Base-by-base conservation (phyloP, 2,113 vertebrate species). In the Melospiza georgiana region DNA sequence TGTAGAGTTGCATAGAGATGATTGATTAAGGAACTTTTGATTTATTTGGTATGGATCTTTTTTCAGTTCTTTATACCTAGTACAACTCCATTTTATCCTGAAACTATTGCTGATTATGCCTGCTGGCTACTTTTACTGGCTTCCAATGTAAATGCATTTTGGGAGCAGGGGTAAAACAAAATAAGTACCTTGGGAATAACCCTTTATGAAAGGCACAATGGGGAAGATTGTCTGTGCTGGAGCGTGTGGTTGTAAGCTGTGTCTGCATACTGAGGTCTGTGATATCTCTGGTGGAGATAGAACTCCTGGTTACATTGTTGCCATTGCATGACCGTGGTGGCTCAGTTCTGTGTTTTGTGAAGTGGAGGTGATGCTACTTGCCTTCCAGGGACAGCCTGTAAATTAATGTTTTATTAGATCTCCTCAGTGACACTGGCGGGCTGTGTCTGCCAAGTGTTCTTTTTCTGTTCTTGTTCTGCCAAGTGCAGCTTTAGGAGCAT, bases 201-300 rank as follows among this genome's bases (percentile, higher is more conserved):
- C 49, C 8, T 8, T 43, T 5, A 37, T 2, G 43, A 11, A 31
- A 59, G 12, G n/a, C 37, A 19, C 12, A 6, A 0, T 15, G 5
- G 18, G n/a, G 17, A 44, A 15, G 3, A 39, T 8, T 14, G 16
- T 65, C 10, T 54, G 10, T 63, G 21, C 15, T 72, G 39, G 59
- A 76, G 41, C 14, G 11, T 20, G 48, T 59, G 6, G 1, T 49
- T 87, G 16, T 62, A 17, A 87, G 25, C 41, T 28, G 10, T 75
- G 28, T 20, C 8, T 69, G 17, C 9, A 1, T 54, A 23, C 41
- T 11, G 4, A 48, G 51, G 51, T 7, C 16, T 19, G 11, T 71
- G 27, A 31, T n/a, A 49, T 69, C 39, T 91, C 12, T 35, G 25
- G 12, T 41, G 17, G 23, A 72, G 11, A 3, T 4, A 6, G 43